Percentiles rank a stretch among this genome's conserved stretches.
Conservation (phyloP, 2,888 invertebrate genomes). For the Platycheirus rosarum region DNA sequence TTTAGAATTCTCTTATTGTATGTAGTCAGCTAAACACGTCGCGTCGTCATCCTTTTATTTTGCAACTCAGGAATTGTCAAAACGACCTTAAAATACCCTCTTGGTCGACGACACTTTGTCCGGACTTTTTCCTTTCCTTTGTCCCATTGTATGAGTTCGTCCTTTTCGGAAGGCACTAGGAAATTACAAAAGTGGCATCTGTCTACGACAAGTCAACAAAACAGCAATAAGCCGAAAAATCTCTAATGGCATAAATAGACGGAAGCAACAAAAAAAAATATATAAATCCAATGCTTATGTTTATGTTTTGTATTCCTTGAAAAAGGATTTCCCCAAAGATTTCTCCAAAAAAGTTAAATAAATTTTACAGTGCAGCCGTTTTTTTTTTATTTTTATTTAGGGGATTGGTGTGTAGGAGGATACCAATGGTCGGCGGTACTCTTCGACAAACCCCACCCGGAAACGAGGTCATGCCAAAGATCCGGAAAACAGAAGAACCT, state of each 20-base stretch:
- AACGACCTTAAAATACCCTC: slow-evolving; percentile 19
- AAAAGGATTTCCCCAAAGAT: slow-evolving; percentile 10
- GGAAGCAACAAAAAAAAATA: background rate
- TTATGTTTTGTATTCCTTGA: slow-evolving; percentile 8
- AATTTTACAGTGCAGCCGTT: slow-evolving; percentile 16
- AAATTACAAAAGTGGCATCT: slow-evolving; percentile 59
- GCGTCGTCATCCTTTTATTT: slow-evolving; percentile 20
- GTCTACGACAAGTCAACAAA: slow-evolving; percentile 54
- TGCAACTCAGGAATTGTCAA: slow-evolving; percentile 31
- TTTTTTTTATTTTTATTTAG: slow-evolving; percentile 11
- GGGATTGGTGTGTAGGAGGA: slow-evolving; percentile 14
- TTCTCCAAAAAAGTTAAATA: slow-evolving; percentile 26
- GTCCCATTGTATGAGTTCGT: slow-evolving; percentile 7
- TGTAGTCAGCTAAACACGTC: slow-evolving; percentile 37
- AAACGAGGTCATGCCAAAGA: slow-evolving; percentile 54
- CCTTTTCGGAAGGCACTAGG: slow-evolving; percentile 34
- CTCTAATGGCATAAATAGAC: slow-evolving; percentile 1
- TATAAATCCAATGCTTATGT: slow-evolving; percentile 19
- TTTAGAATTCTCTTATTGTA: slow-evolving; percentile 15
- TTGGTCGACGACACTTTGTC: slow-evolving; percentile 20
- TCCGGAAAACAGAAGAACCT: slow-evolving; percentile 38
- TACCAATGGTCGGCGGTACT: slow-evolving; percentile 8
- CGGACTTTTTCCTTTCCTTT: slow-evolving; percentile 5
- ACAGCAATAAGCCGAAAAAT: slow-evolving; percentile 52
- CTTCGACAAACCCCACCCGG: slow-evolving; percentile 29